phyloP scores from a whole-genome alignment of 1,140 invertebrate genomes.

The Temnothorax nylanderi region DNA sequence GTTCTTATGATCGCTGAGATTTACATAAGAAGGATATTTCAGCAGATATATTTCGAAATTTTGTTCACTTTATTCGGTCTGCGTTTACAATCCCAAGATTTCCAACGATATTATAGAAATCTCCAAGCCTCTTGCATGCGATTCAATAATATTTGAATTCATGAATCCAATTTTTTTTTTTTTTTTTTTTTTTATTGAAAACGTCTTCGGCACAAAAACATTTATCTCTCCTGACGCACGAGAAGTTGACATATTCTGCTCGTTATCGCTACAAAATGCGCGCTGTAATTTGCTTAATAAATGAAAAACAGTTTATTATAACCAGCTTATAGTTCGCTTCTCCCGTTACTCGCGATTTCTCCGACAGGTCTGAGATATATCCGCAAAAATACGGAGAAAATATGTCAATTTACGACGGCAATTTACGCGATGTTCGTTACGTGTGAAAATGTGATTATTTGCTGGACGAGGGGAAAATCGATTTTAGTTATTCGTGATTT shows the following conservation, averaged over 20 bases:
- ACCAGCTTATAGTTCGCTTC: constrained; percentile 2
- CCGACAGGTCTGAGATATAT: not conserved
- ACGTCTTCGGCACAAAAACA: not conserved
- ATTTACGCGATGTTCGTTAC: constrained; percentile 33
- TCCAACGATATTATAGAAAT: not conserved
- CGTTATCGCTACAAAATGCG: not conserved
- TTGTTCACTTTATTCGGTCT: not conserved
- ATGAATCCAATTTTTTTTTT: not conserved
- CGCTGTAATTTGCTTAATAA: not conserved
- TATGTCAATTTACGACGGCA: constrained; percentile 28
- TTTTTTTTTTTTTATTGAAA: not conserved
- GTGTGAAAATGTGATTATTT: constrained; percentile 65
- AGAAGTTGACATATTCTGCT: constrained; percentile 2
- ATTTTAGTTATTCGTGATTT: constrained; percentile 44
- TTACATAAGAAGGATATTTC: not conserved
- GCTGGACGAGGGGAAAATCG: constrained; percentile 17
- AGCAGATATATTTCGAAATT: not conserved
- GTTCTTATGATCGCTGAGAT: not conserved
- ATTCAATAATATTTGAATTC: not conserved
- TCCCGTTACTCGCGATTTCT: constrained; percentile 29
- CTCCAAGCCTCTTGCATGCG: not conserved
- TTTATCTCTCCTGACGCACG: not conserved
- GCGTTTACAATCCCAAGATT: not conserved
- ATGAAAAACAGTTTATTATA: constrained; percentile 1
- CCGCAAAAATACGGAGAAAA: not conserved